Evolutionary conservation across 2,113 vertebrate species (phyloP), one percentile per base, ranked within the genome.

Genomic region (Hypanus sabinus): DNA sequence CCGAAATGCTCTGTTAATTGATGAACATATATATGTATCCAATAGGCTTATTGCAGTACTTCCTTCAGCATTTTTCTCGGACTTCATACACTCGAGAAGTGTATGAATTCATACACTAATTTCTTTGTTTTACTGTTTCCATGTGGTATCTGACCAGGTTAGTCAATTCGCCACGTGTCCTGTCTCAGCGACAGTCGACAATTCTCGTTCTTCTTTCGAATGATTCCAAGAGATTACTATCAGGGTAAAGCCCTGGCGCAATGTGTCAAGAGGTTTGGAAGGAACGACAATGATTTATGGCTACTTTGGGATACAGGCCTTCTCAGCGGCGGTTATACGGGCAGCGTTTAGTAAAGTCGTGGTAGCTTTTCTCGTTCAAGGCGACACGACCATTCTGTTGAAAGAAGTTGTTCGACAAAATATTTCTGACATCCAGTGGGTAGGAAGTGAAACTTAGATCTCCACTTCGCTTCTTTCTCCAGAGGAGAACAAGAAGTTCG

Each of bases 241-340:
- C 71, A 94, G 33, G 93, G 70, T 12, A 62, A 68, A 76, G 93
- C 93, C 16, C 60, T 94, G 46, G 93, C 93, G 16, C 76, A 76
- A 8, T 70, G 76, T 14, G 93, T 94, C 65, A 55, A 79, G 14
- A 16, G 65, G 0, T 94, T 94, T 76, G 93, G 93, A 24, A 76
- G 93, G 71, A 76, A 36, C 75, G 94, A 94, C 33, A 68, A 94
- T 30, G 94, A 94, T 46, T 46, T 94, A 90, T 27, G 94, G 94
- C 27, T 16, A 88, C 30, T 88, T 88, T 88, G 85, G 85, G 30
- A 88, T 88, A 57, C 85, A 88, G 27, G 60, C 85, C 11, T 88
- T 88, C 85, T 62, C 85, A 3, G 85, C 62, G 57, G 62, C 27
- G 0, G 27, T 88, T n/a, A 88, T 88, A 60, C 24, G 27, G 12